Percentiles rank a stretch among this genome's conserved stretches.
phyloP scores from a whole-genome alignment of 2,888 invertebrate genomes.

The Eutolmus rufibarbis region DNA sequence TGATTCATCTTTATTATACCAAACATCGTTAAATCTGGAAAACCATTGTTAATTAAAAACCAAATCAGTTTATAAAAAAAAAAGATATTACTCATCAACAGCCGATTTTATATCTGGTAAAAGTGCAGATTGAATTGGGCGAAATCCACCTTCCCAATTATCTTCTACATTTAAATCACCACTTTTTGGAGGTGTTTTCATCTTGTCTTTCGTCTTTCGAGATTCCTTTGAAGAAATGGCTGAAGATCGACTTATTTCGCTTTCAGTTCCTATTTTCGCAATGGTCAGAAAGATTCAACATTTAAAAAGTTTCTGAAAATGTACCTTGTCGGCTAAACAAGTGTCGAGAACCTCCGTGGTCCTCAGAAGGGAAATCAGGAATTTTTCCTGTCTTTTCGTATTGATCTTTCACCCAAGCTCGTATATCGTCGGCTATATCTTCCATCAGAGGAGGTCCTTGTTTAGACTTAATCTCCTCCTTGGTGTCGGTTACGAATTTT shows the following conservation, averaged over 20 bases:
- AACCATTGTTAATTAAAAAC: neutral
- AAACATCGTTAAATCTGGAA: slow-evolving; percentile 76
- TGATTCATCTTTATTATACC: slow-evolving; percentile 82
- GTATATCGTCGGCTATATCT: slow-evolving; percentile 84
- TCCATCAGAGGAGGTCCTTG: slow-evolving; percentile 83
- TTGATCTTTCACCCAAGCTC: slow-evolving; percentile 86
- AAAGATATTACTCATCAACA: slow-evolving; percentile 71
- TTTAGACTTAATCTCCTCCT: slow-evolving; percentile 72
- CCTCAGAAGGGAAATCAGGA: slow-evolving; percentile 91
- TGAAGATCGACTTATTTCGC: slow-evolving; percentile 81
- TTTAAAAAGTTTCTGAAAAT: neutral
- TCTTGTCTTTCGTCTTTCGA: slow-evolving; percentile 78
- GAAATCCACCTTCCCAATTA: slow-evolving; percentile 68
- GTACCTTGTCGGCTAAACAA: slow-evolving; percentile 82
- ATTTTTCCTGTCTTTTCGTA: slow-evolving; percentile 83
- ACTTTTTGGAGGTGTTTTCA: slow-evolving; percentile 65
- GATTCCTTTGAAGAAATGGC: slow-evolving; percentile 80
- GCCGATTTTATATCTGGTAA: slow-evolving; percentile 74
- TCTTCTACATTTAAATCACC: slow-evolving; percentile 68
- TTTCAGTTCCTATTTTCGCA: slow-evolving; percentile 70
- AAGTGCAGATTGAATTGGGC: slow-evolving; percentile 75
- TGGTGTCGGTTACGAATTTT: slow-evolving; percentile 69
- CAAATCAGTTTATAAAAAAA: neutral
- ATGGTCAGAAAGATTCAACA: neutral
- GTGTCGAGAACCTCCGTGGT: slow-evolving; percentile 86